A percentile compares a stretch with the other conserved stretches of the same genome.
Conservation (phyloP, 1,140 invertebrate genomes). For the Subanguina moxae region DNA sequence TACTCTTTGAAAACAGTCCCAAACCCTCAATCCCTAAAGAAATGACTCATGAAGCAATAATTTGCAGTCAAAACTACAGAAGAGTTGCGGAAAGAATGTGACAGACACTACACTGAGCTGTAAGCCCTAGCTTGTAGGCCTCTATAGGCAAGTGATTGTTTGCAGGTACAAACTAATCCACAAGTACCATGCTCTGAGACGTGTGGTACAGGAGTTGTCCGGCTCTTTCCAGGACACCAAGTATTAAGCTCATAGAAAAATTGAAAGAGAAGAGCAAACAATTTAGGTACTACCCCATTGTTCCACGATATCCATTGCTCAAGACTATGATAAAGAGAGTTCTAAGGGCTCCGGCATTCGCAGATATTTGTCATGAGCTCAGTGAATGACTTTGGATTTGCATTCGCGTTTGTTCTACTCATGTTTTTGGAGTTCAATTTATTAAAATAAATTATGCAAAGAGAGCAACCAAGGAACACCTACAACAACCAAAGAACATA, state of each 20-base stretch:
- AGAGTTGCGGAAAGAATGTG: slow-evolving; percentile 84
- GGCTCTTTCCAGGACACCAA: slow-evolving; percentile 74
- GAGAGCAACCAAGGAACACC: too few species aligned
- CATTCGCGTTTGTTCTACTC: too few species aligned
- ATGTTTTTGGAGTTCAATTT: too few species aligned
- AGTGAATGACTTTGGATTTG: slow-evolving; percentile 21
- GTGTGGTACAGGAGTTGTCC: slow-evolving; percentile 80
- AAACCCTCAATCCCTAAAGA: too few species aligned
- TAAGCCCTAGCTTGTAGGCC: slow-evolving; percentile 63
- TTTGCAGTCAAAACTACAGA: slow-evolving; percentile 63
- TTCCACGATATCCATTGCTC: slow-evolving; percentile 83
- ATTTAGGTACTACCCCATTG: slow-evolving; percentile 79
- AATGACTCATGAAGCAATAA: too few species aligned
- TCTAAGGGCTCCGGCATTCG: slow-evolving; percentile 85
- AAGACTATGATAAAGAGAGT: slow-evolving; percentile 93
- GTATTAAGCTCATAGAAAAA: too few species aligned
- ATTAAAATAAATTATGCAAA: too few species aligned
- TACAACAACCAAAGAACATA: too few species aligned
- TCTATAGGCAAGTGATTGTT: too few species aligned
- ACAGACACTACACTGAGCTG: slow-evolving; percentile 84
- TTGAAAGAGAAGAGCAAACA: too few species aligned
- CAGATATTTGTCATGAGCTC: slow-evolving; percentile 84
- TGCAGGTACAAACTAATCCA: slow-evolving; percentile 69
- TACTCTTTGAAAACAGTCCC: too few species aligned
- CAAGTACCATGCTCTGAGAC: slow-evolving; percentile 80